Evolutionary conservation across 2,888 invertebrate genomes (phyloP), one percentile per base, ranked within the genome.

Genomic region (Dynastes grantii): DNA sequence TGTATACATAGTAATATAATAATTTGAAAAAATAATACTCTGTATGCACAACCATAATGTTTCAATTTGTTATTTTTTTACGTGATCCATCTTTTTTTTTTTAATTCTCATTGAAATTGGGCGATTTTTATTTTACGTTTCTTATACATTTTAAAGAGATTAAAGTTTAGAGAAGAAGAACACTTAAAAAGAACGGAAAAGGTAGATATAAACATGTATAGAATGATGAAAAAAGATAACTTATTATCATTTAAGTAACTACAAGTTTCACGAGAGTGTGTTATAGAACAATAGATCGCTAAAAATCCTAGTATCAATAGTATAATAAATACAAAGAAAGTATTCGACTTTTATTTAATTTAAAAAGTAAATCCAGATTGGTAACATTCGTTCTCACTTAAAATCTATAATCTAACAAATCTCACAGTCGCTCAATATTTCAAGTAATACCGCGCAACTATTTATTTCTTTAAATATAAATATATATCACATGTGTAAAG

Each of bases 301-400:
- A 81, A 77, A 71, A 73, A 73, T 68, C 76, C 80, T 82, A 67
- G 16, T 49, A 29, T 63, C n/a, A 65, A 16, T 49, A 49, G 27
- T 81, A 81, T 81, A 83, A 83, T 78, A 81, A 82, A 83, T 83
- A 83, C 79, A 82, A 80, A 76, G 76, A 79, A 78, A 81, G 79
- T 73, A 58, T 58, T 73, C 55, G 61, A 58, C 22, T 58, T 73
- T 73, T 61, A 73, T 73, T 73, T 58, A 37, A 58, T 73, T 58
- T 73, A 73, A 73, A 73, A 73, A 55, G 73, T 73, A 82, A 85
- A 83, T 81, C 80, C 84, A 85, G 83, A 86, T 85, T 87, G 88
- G 88, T 88, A 88, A 88, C 88, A 86, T 85, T 82, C 83, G 83
- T 85, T 87, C 86, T 87, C 87, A 87, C 87, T 86, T 85, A 84